Percentiles rank a stretch among this genome's conserved stretches.
Evolutionary conservation across 2,113 vertebrate species (phyloP).

Genomic region (Erpornis zantholeuca): DNA sequence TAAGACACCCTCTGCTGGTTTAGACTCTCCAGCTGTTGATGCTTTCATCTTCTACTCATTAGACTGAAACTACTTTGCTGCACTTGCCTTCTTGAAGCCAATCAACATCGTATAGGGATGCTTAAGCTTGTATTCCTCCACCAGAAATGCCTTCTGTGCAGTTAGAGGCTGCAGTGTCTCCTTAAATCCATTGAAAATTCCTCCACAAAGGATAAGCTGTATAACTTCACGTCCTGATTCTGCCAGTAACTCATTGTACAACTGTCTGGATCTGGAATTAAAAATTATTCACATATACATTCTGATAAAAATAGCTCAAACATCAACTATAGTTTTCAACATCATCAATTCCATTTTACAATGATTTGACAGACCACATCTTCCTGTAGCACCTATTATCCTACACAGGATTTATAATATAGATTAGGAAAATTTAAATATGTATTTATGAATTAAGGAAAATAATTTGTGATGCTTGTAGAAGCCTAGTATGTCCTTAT

Average conservation of each 20-base stretch:
- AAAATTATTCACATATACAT: neutral
- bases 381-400: neutral
- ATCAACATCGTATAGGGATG: accelerated
- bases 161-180: neutral
- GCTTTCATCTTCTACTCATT: neutral
- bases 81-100: neutral
- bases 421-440: neutral
- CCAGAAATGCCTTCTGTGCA: neutral
- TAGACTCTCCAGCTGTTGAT: neutral
- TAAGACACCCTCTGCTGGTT: neutral
- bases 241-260: neutral
- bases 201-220: neutral
- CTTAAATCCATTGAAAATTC: neutral
- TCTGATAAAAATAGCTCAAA: neutral
- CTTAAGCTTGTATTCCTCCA: neutral
- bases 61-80: neutral
- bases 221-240: neutral
- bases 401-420: neutral
- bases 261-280: neutral
- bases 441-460: neutral
- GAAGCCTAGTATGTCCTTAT: neutral
- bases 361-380: neutral
- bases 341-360: neutral
- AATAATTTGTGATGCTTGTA: neutral
- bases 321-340: neutral